Evolutionary conservation across 2,888 invertebrate genomes (phyloP), one percentile per base, ranked within the genome.

Genomic region (Vesta saturnalis): DNA sequence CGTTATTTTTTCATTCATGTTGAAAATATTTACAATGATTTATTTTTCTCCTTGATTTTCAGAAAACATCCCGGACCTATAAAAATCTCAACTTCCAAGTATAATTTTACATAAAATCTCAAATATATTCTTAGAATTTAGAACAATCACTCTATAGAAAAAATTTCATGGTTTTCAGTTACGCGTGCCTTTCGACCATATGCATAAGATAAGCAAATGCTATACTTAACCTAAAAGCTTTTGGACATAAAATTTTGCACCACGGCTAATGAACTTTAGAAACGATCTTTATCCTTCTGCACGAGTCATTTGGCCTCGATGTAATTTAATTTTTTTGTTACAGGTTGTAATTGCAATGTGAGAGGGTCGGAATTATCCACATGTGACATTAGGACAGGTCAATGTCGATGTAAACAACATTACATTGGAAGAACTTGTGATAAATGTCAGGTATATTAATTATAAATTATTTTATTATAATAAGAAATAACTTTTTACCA

Each of bases 281-380:
- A 39, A 12, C 12, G n/a, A n/a, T n/a, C n/a, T n/a, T 39, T 3
- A 23, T 39, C 8, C 39, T 39, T 39, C 8, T n/a, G 39, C 39
- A n/a, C n/a, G 39, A 39, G 12, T 39, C 39, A 39, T 8, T 39
- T n/a, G 8, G 39, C 39, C 39, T 49, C 15, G 14, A 8, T 18
- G 49, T 14, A n/a, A n/a, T n/a, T n/a, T n/a, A n/a, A n/a, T n/a
- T n/a, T n/a, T 16, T 56, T 56, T 23, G 16, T 91, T 91, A 1
- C 88, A 96, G 96, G 94, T 61, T 97, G 97, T 81, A 90, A 91
- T 76, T 97, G 97, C 82, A 90, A 92, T 74, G 82, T 85, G n/a
- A 79, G 88, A 60, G 95, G 95, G 1, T 89, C 94, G 1, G 86
- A 89, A 74, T 87, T 90, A 72, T 86, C 87, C 69, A 88, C 88